Evolutionary conservation across 2,113 vertebrate genomes (phyloP).

Genomic region (Isurus oxyrinchus): DNA sequence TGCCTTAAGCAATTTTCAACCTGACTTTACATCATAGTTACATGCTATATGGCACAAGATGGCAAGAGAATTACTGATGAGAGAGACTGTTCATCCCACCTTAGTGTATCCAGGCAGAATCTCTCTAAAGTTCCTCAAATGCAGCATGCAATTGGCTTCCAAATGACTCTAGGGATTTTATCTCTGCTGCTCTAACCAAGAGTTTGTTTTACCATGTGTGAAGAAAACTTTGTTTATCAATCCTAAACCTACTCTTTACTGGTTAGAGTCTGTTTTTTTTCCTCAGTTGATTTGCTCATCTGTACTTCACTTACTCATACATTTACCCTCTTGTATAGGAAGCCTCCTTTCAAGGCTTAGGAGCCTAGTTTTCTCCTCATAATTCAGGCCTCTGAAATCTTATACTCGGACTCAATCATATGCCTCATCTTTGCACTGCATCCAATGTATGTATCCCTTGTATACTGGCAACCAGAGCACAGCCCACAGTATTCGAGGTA

Average conservation of each 20-base stretch:
- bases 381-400: background rate
- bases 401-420: background rate
- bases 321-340: background rate
- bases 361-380: background rate
- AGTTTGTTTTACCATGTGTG: background rate
- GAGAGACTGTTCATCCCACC: background rate
- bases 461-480: background rate
- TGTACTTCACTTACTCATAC: background rate
- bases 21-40: background rate
- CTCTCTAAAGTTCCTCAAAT: background rate
- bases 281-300: background rate
- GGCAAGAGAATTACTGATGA: background rate
- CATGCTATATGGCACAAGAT: background rate
- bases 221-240: background rate
- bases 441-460: background rate
- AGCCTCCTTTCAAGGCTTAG: background rate
- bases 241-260: background rate
- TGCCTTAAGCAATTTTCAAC: background rate
- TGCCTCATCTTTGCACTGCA: background rate
- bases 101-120: background rate
- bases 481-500: background rate
- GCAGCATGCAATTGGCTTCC: background rate
- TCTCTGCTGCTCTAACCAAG: background rate
- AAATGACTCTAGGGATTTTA: background rate
- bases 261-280: background rate